Evolutionary conservation across 1,140 invertebrate species (phyloP).

Genomic region (Caerostris darwini): DNA sequence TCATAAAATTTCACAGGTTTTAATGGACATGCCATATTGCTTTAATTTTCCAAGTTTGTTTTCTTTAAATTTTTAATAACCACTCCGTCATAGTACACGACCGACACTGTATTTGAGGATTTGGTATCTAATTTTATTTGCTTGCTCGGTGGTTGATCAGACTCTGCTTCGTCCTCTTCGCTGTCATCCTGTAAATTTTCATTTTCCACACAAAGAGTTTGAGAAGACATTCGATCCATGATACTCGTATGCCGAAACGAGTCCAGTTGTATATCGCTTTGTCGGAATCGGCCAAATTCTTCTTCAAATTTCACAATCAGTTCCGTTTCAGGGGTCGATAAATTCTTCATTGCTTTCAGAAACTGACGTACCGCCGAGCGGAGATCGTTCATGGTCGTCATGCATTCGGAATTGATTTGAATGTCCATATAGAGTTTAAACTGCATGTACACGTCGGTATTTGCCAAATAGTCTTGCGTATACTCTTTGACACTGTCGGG

Average conservation of each 20-base stretch:
- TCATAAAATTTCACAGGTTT: background rate
- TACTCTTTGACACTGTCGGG: slow-evolving; percentile 13
- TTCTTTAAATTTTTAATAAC: background rate
- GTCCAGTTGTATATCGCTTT: background rate
- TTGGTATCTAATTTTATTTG: background rate
- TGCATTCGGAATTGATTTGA: background rate
- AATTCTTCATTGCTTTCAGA: slow-evolving; percentile 34
- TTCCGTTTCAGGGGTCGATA: background rate
- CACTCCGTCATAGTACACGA: slow-evolving; percentile 9
- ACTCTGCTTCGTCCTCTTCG: background rate
- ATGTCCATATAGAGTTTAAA: slow-evolving; percentile 43
- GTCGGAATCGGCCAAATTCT: slow-evolving; percentile 30
- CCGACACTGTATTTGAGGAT: background rate
- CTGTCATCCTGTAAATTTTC: background rate
- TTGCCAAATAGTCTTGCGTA: slow-evolving; percentile 13
- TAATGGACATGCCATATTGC: background rate
- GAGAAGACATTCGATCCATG: background rate
- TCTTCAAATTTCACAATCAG: slow-evolving; percentile 47
- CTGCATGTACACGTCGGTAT: slow-evolving; percentile 45
- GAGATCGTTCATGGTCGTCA: slow-evolving; percentile 49
- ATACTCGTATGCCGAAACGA: background rate
- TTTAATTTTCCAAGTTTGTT: slow-evolving; percentile 11
- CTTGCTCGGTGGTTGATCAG: background rate
- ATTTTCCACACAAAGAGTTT: background rate
- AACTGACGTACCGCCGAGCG: slow-evolving; percentile 45